Evolutionary conservation across 1,140 invertebrate genomes (phyloP).

Genomic region (Drosophila varians): DNA sequence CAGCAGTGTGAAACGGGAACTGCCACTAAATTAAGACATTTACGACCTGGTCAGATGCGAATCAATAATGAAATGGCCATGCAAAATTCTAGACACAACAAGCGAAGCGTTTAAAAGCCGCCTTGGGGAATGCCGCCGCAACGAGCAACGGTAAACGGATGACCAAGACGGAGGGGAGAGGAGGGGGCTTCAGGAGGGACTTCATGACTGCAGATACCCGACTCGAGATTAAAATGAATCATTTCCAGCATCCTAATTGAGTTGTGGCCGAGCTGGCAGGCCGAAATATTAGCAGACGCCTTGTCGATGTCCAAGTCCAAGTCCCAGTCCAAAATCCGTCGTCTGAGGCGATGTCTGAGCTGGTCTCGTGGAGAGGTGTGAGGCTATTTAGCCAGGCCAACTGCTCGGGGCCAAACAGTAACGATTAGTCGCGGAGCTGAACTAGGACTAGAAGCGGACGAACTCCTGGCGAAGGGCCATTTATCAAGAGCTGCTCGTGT

Average conservation of each 20-base stretch:
- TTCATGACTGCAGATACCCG: constrained; percentile 76
- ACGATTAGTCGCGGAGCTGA: constrained; percentile 42
- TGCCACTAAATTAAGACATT: constrained; percentile 73
- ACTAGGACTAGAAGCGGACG: constrained; percentile 21
- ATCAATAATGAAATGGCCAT: constrained; percentile 78
- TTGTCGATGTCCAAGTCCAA: constrained; percentile 36
- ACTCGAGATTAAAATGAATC: constrained; percentile 79
- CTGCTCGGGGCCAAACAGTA: constrained; percentile 36
- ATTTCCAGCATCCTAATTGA: constrained; percentile 79
- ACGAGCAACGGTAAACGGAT: constrained; percentile 62
- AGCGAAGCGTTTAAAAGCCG: constrained; percentile 55
- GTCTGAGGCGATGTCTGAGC: constrained; percentile 13
- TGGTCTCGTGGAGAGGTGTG: constrained; percentile 29
- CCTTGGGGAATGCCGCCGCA: constrained; percentile 49
- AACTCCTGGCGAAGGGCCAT: constrained; percentile 51
- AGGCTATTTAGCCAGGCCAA: constrained; percentile 52
- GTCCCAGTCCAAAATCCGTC: background rate
- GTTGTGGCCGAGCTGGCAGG: constrained; percentile 59
- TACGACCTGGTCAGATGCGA: constrained; percentile 58
- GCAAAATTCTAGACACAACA: constrained; percentile 75
- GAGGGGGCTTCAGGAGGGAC: constrained; percentile 12
- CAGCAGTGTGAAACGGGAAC: constrained; percentile 10
- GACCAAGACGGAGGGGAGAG: background rate
- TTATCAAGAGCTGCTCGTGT: constrained; percentile 71
- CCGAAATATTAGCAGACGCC: constrained; percentile 49